Evolutionary conservation across 2,888 invertebrate genomes (phyloP), one percentile per base, ranked within the genome.

Genomic region (Lobophora halterata): DNA sequence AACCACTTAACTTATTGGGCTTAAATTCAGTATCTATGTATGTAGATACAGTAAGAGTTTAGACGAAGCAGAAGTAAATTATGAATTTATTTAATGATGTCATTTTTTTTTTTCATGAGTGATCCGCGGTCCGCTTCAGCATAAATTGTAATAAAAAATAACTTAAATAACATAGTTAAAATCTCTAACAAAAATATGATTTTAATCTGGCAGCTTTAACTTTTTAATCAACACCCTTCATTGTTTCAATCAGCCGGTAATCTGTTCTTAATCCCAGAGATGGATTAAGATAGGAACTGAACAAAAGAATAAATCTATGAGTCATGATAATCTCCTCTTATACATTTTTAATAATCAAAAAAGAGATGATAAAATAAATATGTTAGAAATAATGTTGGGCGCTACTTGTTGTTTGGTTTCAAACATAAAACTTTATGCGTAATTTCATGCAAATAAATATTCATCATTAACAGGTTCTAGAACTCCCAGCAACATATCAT

Each of bases 211-310:
- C 24, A 19, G 7, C 20, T 8, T 19, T 36, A 20, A 28, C 36
- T 52, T 37, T n/a, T 54, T 52, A 46, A 53, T 49, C 42, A 53
- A 50, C 47, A 51, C 31, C 39, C 21, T 49, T 36, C 43, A 42
- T 56, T 52, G 49, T 47, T 60, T 53, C 48, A 56, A 58, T 50
- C 41, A 46, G 43, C 29, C 44, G 11, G 42, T 60, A 59, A 61
- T 61, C 54, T 46, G 52, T 52, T 50, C 56, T 47, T 36, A 58
- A 55, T 47, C 55, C 49, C 32, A 32, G 27, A 17, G 21, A 7
- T 8, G 32, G 32, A 38, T 32, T 27, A 27, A 21, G 14, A 14
- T 14, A 14, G 14, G 14, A 14, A 14, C 3, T 14, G 14, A 3
- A 14, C 5, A 14, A 14, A 14, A 5, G 14, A 5, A 3, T 3